Conservation (phyloP, 1,140 invertebrate genomes). For the Caenorhabditis brenneri region DNA sequence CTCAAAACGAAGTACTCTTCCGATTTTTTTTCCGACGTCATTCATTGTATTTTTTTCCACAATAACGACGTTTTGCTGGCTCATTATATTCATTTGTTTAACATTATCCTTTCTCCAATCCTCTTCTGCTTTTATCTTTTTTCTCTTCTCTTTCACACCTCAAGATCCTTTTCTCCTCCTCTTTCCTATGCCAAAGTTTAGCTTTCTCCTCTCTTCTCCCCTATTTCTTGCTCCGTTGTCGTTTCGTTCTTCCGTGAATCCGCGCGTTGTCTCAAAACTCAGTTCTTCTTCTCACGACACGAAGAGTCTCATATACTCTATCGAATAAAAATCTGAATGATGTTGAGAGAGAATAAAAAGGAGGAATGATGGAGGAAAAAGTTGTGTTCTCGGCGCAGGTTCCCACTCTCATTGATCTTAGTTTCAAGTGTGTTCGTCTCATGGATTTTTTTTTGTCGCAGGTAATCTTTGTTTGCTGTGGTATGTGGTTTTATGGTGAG, state of each 20-base stretch:
- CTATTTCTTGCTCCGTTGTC: too few species aligned
- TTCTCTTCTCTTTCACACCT: background rate
- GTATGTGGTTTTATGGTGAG: too few species aligned
- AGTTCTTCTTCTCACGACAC: background rate
- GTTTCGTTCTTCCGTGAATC: background rate
- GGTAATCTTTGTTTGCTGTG: too few species aligned
- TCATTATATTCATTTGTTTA: background rate
- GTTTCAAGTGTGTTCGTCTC: background rate
- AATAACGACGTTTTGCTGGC: too few species aligned
- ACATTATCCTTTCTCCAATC: background rate
- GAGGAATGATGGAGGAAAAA: background rate
- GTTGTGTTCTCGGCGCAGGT: constrained; percentile 2
- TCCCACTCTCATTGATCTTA: constrained; percentile 8
- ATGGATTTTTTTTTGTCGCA: too few species aligned
- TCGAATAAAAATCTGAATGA: constrained; percentile 41
- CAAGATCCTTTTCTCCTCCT: background rate
- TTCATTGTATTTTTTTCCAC: too few species aligned
- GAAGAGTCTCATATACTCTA: constrained; percentile 21
- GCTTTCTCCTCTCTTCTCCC: background rate
- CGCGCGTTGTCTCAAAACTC: background rate
- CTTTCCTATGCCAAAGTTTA: background rate
- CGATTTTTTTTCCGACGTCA: too few species aligned
- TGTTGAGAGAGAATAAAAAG: background rate
- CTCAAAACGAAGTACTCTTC: too few species aligned
- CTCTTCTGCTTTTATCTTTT: background rate